These are phyloP conservation scores for Amblyraja radiata DNA, from an alignment of 2,797 vertebrate genomes.

Conservation along the genomic window DNA sequence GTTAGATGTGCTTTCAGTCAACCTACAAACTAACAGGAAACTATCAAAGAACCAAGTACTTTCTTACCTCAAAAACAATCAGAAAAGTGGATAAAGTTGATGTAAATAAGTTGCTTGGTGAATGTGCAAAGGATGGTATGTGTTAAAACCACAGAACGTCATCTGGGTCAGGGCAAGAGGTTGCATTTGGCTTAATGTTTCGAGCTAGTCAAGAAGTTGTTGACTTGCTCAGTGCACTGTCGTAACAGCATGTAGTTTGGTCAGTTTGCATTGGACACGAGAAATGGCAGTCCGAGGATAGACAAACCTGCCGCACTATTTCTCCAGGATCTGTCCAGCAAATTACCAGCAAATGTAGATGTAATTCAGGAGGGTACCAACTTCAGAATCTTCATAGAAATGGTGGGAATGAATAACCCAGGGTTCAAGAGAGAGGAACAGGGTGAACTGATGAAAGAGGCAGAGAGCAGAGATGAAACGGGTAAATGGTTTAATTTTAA, in stretches of 20 bases:
- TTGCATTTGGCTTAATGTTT: neutral
- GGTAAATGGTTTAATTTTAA: neutral
- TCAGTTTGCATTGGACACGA: neutral
- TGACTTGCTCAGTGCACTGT: neutral
- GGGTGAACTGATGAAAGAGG: neutral
- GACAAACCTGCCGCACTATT: neutral
- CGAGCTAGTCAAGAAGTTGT: neutral
- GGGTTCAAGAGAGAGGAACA: neutral
- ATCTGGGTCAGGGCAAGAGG: neutral
- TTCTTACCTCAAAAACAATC: neutral
- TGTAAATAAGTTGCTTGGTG: neutral
- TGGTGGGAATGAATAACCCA: neutral
- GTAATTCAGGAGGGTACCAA: neutral
- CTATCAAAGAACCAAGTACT: neutral
- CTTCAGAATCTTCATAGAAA: neutral
- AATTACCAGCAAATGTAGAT: neutral
- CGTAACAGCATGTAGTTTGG: neutral
- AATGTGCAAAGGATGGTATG: neutral
- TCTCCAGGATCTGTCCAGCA: neutral
- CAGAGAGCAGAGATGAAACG: neutral
- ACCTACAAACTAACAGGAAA: too few species aligned
- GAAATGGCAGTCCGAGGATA: neutral
- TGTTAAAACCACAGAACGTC: neutral
- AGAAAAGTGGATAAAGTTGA: neutral
- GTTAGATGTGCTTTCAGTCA: neutral